Evolutionary conservation across 2,113 vertebrate genomes (phyloP), one percentile per base, ranked within the genome.

Genomic region (Struthidea cinerea): DNA sequence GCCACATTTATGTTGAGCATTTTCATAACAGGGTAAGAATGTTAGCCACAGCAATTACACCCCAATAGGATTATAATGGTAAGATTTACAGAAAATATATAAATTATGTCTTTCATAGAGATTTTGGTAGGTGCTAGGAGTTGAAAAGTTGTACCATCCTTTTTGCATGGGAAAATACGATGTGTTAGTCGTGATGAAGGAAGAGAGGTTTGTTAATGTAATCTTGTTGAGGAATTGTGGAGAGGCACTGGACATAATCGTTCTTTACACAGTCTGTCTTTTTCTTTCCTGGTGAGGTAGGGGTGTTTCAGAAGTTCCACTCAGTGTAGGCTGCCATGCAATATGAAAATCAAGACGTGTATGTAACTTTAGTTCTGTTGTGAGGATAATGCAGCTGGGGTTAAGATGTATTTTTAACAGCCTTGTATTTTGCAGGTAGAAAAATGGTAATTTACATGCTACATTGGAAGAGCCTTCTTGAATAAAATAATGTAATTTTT

Each of bases 41-140:
- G 96, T 98, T 98, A 98, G 97, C 97, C 95, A 98, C 96, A 97
- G 97, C 98, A 99, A 98, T 99, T 98, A 98, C 96, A 98, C 95
- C 98, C 97, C 97, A 98, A 97, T 98, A 98, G 98, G 98, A 98
- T 99, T 98, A 98, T 87, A 95, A 92, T 94, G 95, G 93, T 88
- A 91, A 98, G 95, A 97, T 96, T 97, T 95, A 77, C 60, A 95
- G 74, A 87, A 96, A 95, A 94, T 77, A 44, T 55, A 82, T 55
- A 86, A 91, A 81, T 89, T 27, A 16, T 76, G 37, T 59, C 53
- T 96, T 68, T 82, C 37, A 1, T 90, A 79, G 83, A 87, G 70
- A 84, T 86, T 96, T 95, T 91, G 87, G 61, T 92, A 76, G 87
- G 70, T 93, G 47, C 44, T 47, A 20, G 52, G 41, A 80, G 79